Base-by-base conservation (phyloP, 2,113 vertebrate species). In the Ceratotherium simum region DNA sequence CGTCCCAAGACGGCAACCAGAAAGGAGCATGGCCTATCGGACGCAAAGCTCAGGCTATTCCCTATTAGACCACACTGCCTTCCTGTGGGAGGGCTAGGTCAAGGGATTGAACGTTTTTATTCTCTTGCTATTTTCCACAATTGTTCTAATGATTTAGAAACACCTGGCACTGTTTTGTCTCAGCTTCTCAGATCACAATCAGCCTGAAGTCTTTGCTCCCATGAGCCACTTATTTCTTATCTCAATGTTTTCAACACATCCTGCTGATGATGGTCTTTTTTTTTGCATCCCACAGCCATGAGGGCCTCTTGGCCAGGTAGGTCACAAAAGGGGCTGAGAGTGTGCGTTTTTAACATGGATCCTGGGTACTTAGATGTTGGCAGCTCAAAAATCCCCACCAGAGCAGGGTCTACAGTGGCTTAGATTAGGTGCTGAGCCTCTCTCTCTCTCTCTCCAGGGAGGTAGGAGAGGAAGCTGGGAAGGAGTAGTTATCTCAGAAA, bases 281-380 rank as follows among this genome's bases (percentile, higher is more conserved):
- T n/a, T 65, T 9, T 33, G 48, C 39, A 18, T 33, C 73, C 64
- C 48, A 7, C 4, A 18, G 73, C 65, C 16, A 17, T 0, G 29
- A 14, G 42, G 62, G 10, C 36, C 56, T 25, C 48, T 69, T 8
- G 65, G 89, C 33, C 4, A 60, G n/a, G 23, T 1, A 14, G 16
- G 3, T 23, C 27, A 6, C 0, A 0, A 6, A 29, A 56, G 4
- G 21, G 18, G 11, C 13, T 0, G 4, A 21, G 67, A 25, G 42
- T 6, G 13, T 48, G 33, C 8, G 2, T 29, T 31, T 75, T 6
- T 2, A 6, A 56, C 10, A 33, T 5, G 56, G 3, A 6, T 20
- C 56, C 84, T n/a, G 29, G 18, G 12, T 3, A 1, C 48, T 21
- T 69, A n/a, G 36, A 33, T 2, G 0, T 2, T 14, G 76, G 72